Conservation (phyloP, 2,888 invertebrate species). For the Polyommatus iphigenia region DNA sequence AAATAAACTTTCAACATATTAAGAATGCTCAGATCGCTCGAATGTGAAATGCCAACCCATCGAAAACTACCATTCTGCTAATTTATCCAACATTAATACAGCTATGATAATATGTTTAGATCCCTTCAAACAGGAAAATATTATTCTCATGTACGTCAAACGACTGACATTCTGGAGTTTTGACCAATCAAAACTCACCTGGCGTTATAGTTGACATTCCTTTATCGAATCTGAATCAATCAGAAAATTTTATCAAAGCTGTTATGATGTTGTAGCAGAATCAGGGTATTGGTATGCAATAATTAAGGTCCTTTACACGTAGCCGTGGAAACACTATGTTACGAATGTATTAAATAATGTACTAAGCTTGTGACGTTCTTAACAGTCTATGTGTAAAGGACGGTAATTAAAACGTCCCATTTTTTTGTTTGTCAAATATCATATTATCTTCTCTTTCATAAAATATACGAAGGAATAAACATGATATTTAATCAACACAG, state of each 20-base stretch:
- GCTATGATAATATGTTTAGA: background rate
- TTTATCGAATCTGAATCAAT: background rate
- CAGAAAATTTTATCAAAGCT: background rate
- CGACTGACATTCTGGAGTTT: too few species aligned
- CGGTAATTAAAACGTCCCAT: background rate
- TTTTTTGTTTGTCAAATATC: background rate
- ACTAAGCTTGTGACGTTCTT: background rate
- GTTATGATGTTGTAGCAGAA: background rate
- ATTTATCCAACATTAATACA: background rate
- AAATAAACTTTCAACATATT: conserved; percentile 29
- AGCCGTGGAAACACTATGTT: background rate
- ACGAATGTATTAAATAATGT: conserved; percentile 25
- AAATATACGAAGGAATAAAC: background rate
- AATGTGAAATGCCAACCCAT: conserved; percentile 55
- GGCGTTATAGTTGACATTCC: background rate
- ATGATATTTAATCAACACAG: background rate
- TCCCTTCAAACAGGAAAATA: background rate
- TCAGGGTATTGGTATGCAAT: conserved; percentile 28
- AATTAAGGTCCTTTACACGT: conserved; percentile 6
- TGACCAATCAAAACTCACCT: background rate
- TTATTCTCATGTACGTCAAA: too few species aligned
- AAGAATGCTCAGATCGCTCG: conserved; percentile 59
- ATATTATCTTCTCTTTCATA: too few species aligned
- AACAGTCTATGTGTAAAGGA: background rate
- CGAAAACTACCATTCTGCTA: conserved; percentile 40